Conservation (phyloP, 2,113 vertebrate species). For the Smithornis capensis region DNA sequence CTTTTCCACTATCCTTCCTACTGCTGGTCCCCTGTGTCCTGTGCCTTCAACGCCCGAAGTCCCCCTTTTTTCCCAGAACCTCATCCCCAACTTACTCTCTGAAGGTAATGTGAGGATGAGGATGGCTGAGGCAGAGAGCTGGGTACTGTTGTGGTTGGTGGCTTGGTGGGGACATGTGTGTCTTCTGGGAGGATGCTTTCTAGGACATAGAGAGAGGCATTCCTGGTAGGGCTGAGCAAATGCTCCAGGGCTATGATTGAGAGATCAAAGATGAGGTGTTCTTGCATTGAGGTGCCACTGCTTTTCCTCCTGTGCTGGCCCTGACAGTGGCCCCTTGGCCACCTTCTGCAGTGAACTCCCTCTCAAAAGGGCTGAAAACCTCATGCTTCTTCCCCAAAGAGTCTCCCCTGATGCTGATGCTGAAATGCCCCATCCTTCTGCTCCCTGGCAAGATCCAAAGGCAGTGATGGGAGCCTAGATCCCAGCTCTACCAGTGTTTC, state of each 20-base stretch:
- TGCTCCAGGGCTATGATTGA: background rate
- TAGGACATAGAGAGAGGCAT: background rate
- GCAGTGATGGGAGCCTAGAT: background rate
- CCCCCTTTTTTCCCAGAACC: background rate
- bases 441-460: background rate
- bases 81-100: background rate
- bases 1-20: background rate
- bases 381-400: background rate
- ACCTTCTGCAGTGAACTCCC: background rate
- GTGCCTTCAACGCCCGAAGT: background rate
- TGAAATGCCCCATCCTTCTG: background rate
- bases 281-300: background rate
- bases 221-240: background rate
- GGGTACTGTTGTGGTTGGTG: background rate
- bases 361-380: conserved; percentile 15
- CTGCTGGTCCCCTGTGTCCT: background rate
- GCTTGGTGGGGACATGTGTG: background rate
- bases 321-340: background rate
- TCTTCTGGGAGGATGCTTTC: background rate
- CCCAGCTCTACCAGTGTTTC: background rate
- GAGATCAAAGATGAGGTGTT: background rate
- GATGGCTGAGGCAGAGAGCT: background rate
- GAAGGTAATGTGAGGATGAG: background rate
- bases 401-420: background rate
- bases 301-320: background rate